Evolutionary conservation across 2,888 invertebrate genomes (phyloP).

Genomic region (Amphimallon solstitiale): DNA sequence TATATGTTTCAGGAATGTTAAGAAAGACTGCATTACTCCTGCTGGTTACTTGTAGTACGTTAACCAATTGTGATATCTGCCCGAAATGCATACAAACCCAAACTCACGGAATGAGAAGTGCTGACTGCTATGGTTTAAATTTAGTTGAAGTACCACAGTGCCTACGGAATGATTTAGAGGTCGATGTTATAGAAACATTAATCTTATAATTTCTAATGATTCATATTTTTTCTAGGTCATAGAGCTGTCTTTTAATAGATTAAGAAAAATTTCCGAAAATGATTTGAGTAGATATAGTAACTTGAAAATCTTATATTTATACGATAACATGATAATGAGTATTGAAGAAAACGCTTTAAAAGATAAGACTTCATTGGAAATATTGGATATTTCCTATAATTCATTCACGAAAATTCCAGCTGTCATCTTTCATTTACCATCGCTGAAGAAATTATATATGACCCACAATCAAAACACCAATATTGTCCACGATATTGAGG

Average conservation of each 20-base stretch:
- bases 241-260: conserved; percentile 54
- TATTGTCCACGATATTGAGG: conserved; percentile 52
- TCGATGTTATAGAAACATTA: conserved; percentile 43
- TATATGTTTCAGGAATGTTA: conserved; percentile 18
- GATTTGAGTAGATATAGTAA: conserved; percentile 52
- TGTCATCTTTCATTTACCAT: conserved; percentile 54
- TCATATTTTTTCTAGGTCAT: conserved; percentile 49
- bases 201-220: conserved; percentile 4
- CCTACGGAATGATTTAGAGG: conserved; percentile 52
- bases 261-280: conserved; percentile 51
- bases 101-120: conserved; percentile 51
- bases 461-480: conserved; percentile 55
- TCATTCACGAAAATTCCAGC: conserved; percentile 50
- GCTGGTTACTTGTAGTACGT: background rate
- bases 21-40: conserved; percentile 1
- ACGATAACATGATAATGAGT: conserved; percentile 53
- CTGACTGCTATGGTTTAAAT: conserved; percentile 53
- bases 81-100: conserved; percentile 48
- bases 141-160: conserved; percentile 54
- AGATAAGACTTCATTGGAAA: conserved; percentile 47
- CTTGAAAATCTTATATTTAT: conserved; percentile 55
- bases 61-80: conserved; percentile 28
- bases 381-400: conserved; percentile 54
- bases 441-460: conserved; percentile 53
- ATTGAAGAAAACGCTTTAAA: conserved; percentile 53